Conservation (phyloP, 1,140 invertebrate genomes). For the Drosophila arizonae region DNA sequence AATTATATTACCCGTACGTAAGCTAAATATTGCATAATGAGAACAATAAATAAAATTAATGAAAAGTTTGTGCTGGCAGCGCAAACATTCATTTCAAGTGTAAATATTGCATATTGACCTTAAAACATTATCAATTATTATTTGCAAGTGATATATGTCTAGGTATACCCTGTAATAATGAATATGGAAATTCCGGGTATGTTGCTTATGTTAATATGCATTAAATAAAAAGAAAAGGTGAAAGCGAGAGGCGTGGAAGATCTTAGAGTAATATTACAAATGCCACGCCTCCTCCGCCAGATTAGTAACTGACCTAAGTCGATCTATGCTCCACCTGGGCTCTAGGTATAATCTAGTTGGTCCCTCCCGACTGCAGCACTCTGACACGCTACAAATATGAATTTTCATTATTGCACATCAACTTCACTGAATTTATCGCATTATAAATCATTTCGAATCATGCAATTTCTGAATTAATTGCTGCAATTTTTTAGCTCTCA, state of each 20-base stretch:
- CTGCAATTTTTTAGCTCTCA: slow-evolving; percentile 7
- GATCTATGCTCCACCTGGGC: no score
- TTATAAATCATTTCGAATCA: slow-evolving; percentile 24
- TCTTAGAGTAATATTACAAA: no score
- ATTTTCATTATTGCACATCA: slow-evolving; percentile 9
- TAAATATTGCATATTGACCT: background rate
- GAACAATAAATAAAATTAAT: background rate
- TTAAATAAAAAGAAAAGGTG: no score
- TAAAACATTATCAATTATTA: background rate
- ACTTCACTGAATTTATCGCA: slow-evolving; percentile 4
- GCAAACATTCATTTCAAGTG: background rate
- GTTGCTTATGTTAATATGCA: no score
- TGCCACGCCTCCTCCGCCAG: no score
- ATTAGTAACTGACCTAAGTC: no score
- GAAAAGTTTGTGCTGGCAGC: background rate
- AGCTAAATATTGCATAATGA: slow-evolving; percentile 20
- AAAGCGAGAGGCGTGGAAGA: no score
- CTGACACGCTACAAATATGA: background rate
- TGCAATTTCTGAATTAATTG: slow-evolving; percentile 39
- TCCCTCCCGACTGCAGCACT: no score
- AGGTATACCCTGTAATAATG: background rate
- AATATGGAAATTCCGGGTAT: no score
- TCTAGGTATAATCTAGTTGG: no score
- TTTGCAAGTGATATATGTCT: no score
- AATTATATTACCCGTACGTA: slow-evolving; percentile 12